Conservation (phyloP, 2,113 vertebrate species). For the Heteronetta atricapilla region DNA sequence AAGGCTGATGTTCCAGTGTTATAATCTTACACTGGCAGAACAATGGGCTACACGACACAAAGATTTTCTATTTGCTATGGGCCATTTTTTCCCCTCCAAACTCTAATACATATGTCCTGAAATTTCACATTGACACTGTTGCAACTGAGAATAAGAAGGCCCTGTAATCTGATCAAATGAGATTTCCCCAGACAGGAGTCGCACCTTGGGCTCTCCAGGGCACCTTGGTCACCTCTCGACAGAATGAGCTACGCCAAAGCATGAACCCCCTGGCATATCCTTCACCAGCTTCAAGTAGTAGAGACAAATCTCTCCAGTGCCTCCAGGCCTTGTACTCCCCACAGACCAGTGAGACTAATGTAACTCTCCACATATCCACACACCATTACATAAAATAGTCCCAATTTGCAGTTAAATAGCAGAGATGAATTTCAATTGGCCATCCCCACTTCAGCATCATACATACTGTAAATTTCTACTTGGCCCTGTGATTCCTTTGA, state of each 20-base stretch:
- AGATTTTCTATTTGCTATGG: neutral
- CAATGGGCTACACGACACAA: neutral
- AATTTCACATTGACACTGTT: neutral
- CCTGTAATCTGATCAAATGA: neutral
- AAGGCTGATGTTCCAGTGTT: neutral
- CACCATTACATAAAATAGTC: neutral
- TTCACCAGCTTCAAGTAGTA: neutral
- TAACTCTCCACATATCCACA: neutral
- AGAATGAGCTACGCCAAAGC: neutral
- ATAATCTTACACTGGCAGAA: neutral
- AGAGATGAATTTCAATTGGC: neutral
- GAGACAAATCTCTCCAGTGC: neutral
- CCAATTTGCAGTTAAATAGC: neutral
- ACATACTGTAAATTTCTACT: neutral
- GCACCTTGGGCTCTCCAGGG: neutral
- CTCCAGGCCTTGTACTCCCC: neutral
- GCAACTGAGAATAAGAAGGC: neutral
- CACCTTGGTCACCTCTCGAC: too few species aligned
- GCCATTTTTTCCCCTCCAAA: neutral
- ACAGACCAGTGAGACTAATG: neutral
- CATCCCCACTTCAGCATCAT: neutral
- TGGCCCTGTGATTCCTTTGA: neutral
- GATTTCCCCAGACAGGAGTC: neutral
- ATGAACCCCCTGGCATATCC: rapidly evolving
- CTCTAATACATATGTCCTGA: neutral